Conservation (phyloP, 2,113 vertebrate genomes). For the Malurus elegans region DNA sequence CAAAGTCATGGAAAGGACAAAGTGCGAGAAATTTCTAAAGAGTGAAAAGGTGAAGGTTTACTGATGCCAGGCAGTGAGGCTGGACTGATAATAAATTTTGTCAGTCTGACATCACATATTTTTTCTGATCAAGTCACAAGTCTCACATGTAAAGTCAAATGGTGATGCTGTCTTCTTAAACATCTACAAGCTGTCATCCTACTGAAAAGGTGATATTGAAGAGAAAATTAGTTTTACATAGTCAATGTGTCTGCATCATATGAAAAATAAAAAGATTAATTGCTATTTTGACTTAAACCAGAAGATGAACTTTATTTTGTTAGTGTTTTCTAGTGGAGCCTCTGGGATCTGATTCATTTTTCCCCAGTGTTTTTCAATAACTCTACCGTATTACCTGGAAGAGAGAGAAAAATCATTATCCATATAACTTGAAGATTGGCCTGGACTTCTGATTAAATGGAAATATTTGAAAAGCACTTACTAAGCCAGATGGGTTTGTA, state of each 20-base stretch:
- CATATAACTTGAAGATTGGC: background rate
- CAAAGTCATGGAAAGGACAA: background rate
- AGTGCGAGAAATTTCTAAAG: background rate
- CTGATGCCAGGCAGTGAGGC: background rate
- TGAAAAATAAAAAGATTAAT: background rate
- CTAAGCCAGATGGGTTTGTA: background rate
- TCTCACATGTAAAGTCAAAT: background rate
- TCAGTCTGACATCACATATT: background rate
- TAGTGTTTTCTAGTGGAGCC: background rate
- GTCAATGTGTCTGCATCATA: background rate
- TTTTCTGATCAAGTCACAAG: background rate
- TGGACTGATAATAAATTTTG: background rate
- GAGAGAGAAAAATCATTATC: background rate
- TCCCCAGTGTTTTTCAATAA: background rate
- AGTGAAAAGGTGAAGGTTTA: background rate
- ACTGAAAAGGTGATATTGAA: background rate
- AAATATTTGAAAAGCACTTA: background rate
- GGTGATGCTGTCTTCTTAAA: background rate
- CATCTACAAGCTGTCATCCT: background rate
- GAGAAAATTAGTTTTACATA: background rate
- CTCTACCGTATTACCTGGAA: background rate
- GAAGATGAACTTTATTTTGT: background rate
- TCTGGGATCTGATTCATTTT: background rate
- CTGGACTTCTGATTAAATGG: background rate
- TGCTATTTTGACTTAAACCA: background rate